Percentiles rank a stretch among this genome's conserved stretches.
Conservation (phyloP, 2,888 invertebrate species). For the Cephus runcator region DNA sequence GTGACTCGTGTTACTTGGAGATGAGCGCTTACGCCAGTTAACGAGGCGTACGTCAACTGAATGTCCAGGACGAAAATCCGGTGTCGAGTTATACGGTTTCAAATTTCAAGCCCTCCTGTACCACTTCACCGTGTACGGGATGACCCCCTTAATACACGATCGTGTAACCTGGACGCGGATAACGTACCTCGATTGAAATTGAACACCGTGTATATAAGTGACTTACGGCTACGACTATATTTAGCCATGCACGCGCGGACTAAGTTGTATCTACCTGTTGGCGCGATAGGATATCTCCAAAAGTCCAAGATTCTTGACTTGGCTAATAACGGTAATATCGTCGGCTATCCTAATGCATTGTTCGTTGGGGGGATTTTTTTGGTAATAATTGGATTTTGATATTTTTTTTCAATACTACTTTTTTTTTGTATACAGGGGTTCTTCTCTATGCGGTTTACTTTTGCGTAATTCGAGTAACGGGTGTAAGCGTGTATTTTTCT, state of each 20-base stretch:
- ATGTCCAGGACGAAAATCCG: neutral
- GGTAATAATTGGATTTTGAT: neutral
- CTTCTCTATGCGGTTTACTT: neutral
- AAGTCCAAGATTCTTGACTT: neutral
- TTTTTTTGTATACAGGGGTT: neutral
- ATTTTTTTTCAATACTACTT: neutral
- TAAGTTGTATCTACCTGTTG: constrained; percentile 1
- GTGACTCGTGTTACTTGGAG: neutral
- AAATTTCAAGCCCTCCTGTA: neutral
- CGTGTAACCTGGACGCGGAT: neutral
- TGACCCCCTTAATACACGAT: neutral
- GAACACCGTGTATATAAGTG: neutral
- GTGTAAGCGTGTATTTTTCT: too few relatives aligned
- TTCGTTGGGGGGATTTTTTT: neutral
- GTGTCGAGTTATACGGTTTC: neutral
- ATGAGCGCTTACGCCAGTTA: neutral
- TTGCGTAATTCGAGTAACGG: neutral
- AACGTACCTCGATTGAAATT: neutral
- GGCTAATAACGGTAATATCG: neutral
- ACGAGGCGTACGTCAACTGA: neutral
- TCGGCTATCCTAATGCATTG: neutral
- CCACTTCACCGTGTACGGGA: neutral
- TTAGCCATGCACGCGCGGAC: neutral
- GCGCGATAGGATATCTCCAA: constrained; percentile 1
- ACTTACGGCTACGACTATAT: neutral